Percentiles rank a stretch among this genome's conserved stretches.
phyloP scores from a whole-genome alignment of 37 sponge, comb jelly and placozoan genomes.

The Petrosia ficiformis region DNA sequence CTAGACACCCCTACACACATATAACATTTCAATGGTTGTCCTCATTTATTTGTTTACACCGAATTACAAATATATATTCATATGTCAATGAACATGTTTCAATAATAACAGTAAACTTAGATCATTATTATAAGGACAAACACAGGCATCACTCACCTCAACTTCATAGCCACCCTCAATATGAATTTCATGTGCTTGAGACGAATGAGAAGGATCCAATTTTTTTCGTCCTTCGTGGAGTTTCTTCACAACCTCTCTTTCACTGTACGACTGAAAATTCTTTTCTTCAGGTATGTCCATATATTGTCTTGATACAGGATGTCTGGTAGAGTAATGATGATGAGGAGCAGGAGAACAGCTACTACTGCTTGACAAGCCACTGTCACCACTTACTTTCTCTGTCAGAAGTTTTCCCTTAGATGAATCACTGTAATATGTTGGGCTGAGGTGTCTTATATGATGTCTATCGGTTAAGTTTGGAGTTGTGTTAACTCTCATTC shows the following conservation, averaged over 20 bases:
- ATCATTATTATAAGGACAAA: too few relatives aligned
- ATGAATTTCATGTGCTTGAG: not conserved
- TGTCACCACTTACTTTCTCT: conserved; percentile 51
- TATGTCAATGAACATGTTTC: too few relatives aligned
- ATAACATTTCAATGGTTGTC: not conserved
- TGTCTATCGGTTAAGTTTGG: not conserved
- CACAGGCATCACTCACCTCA: conserved; percentile 57
- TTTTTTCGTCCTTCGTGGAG: conserved; percentile 2
- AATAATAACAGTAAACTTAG: too few relatives aligned
- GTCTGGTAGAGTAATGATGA: not conserved
- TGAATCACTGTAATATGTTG: not conserved
- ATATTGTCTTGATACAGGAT: not conserved
- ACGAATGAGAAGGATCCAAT: not conserved
- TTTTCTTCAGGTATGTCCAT: not conserved
- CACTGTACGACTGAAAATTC: not conserved
- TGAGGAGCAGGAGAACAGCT: conserved; percentile 30
- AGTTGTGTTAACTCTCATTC: not conserved
- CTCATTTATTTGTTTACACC: too few relatives aligned
- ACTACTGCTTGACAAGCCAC: conserved; percentile 71
- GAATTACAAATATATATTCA: too few relatives aligned
- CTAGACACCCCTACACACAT: not conserved
- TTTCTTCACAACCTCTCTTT: not conserved
- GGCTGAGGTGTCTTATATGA: not conserved
- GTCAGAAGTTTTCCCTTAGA: not conserved
- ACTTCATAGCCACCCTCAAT: conserved; percentile 62